phyloP scores from a whole-genome alignment of 2,113 vertebrate genomes.

The Clarias macrocephalus region DNA sequence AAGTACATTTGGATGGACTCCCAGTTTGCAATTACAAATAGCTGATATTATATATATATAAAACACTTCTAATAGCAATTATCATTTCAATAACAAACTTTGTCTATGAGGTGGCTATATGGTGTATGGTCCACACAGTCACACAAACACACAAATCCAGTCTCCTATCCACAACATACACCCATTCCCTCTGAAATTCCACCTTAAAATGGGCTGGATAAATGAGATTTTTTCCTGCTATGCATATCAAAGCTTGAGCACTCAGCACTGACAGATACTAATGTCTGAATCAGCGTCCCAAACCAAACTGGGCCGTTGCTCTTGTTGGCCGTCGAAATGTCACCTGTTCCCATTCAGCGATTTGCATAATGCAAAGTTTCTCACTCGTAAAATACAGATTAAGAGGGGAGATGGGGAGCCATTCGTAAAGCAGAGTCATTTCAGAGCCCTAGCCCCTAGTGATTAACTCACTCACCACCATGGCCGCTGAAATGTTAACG shows the following conservation, averaged over 20 bases:
- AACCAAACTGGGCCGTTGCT: slow-evolving; percentile 80
- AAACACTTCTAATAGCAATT: too few relatives aligned
- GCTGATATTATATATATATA: too few relatives aligned
- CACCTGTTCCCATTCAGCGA: slow-evolving; percentile 99
- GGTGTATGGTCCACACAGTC: background rate
- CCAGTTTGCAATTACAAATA: background rate
- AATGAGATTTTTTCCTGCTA: slow-evolving; percentile 71
- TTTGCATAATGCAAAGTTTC: slow-evolving; percentile 99
- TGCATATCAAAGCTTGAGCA: slow-evolving; percentile 77
- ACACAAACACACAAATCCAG: background rate
- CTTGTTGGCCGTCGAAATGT: slow-evolving; percentile 98
- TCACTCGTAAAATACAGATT: slow-evolving; percentile 99
- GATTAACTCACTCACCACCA: slow-evolving; percentile 82
- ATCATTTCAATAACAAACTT: background rate
- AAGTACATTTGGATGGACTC: background rate
- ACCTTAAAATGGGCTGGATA: slow-evolving; percentile 78
- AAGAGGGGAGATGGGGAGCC: slow-evolving; percentile 93
- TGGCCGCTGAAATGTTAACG: slow-evolving; percentile 58
- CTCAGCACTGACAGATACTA: slow-evolving; percentile 96
- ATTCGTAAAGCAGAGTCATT: slow-evolving; percentile 95
- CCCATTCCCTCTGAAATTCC: slow-evolving; percentile 66
- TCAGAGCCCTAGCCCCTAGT: slow-evolving; percentile 74
- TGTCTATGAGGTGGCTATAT: background rate
- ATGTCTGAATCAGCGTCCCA: slow-evolving; percentile 97
- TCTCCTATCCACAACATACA: background rate